A percentile compares a stretch with the other conserved stretches of the same genome.
These are phyloP conservation scores for Platerodrilus igneus DNA, from an alignment of 2,888 invertebrate genomes.

Conservation along the genomic window DNA sequence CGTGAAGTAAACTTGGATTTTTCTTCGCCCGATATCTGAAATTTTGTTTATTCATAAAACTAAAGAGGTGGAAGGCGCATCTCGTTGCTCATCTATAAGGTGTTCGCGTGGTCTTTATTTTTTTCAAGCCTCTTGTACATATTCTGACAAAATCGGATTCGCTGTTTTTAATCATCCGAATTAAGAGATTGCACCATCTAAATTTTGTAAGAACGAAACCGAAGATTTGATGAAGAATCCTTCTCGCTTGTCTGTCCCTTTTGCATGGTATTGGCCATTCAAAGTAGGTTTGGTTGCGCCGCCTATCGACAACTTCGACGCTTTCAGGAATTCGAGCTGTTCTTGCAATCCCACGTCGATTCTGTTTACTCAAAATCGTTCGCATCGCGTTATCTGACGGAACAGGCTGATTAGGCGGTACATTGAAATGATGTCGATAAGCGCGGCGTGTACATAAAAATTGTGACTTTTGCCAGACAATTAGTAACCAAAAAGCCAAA, in stretches of 20 bases:
- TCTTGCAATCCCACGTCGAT: no score
- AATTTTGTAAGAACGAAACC: slow-evolving; percentile 20
- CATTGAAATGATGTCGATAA: no score
- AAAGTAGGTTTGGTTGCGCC: no score
- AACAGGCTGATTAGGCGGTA: slow-evolving; percentile 7
- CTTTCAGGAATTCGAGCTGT: no score
- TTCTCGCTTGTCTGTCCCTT: slow-evolving; percentile 15
- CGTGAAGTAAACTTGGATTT: slow-evolving; percentile 18
- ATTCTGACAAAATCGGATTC: slow-evolving; percentile 18
- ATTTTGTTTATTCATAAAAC: slow-evolving; percentile 21
- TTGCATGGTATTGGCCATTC: slow-evolving; percentile 6
- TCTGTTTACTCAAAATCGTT: no score
- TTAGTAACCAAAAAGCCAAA: no score
- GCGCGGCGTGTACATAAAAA: no score
- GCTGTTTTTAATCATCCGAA: slow-evolving; percentile 20
- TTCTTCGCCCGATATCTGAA: slow-evolving; percentile 15
- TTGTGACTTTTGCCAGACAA: no score
- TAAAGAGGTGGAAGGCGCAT: slow-evolving; percentile 18
- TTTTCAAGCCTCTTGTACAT: slow-evolving; percentile 17
- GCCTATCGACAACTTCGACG: no score
- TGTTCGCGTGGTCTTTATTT: slow-evolving; percentile 19
- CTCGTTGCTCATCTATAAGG: slow-evolving; percentile 12
- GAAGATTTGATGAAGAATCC: slow-evolving; percentile 9
- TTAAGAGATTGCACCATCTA: slow-evolving; percentile 19
- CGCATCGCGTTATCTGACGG: slow-evolving; percentile 11